A percentile compares a stretch with the other conserved stretches of the same genome.
These are phyloP conservation scores for Odontesthes bonariensis DNA, from an alignment of 2,113 vertebrate species.

Conservation along the genomic window DNA sequence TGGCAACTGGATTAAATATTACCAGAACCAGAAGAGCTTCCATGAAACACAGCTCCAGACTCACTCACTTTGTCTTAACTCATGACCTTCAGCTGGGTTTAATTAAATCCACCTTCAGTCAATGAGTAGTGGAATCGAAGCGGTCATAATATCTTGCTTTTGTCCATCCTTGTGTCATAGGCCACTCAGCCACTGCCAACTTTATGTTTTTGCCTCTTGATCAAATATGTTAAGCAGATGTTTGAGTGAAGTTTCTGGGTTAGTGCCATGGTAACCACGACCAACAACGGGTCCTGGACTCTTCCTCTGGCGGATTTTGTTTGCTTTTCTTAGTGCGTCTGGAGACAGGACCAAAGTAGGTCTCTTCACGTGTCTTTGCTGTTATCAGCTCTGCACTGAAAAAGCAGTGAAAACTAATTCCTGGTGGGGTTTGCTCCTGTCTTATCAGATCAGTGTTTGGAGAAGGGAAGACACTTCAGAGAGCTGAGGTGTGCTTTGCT, in stretches of 20 bases:
- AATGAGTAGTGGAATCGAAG: slow-evolving; percentile 61
- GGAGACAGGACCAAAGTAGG: slow-evolving; percentile 47
- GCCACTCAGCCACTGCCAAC: slow-evolving; percentile 31
- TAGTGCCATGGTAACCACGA: slow-evolving; percentile 39
- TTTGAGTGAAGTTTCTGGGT: slow-evolving; percentile 38
- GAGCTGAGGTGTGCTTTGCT: slow-evolving; percentile 53
- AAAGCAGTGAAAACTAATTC: slow-evolving; percentile 65
- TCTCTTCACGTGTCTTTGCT: slow-evolving; percentile 33
- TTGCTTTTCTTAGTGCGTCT: slow-evolving; percentile 21
- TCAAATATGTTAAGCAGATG: slow-evolving; percentile 63
- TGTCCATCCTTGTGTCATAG: slow-evolving; percentile 52
- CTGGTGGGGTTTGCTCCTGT: slow-evolving; percentile 62
- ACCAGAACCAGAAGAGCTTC: slow-evolving; percentile 56
- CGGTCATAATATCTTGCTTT: slow-evolving; percentile 47
- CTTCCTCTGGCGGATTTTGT: slow-evolving; percentile 28
- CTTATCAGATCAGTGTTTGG: slow-evolving; percentile 77
- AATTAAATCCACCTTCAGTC: slow-evolving; percentile 72
- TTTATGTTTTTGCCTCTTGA: slow-evolving; percentile 36
- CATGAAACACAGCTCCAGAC: slow-evolving; percentile 51
- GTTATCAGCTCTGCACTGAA: slow-evolving; percentile 42
- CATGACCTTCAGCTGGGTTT: slow-evolving; percentile 69
- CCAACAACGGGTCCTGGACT: slow-evolving; percentile 38
- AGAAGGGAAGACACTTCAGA: slow-evolving; percentile 69
- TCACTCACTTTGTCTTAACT: slow-evolving; percentile 60
- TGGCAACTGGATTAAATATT: slow-evolving; percentile 63